A percentile compares a stretch with the other conserved stretches of the same genome.
These are phyloP conservation scores for Plectrocnemia conspersa DNA, from an alignment of 1,140 invertebrate species.

Conservation along the genomic window DNA sequence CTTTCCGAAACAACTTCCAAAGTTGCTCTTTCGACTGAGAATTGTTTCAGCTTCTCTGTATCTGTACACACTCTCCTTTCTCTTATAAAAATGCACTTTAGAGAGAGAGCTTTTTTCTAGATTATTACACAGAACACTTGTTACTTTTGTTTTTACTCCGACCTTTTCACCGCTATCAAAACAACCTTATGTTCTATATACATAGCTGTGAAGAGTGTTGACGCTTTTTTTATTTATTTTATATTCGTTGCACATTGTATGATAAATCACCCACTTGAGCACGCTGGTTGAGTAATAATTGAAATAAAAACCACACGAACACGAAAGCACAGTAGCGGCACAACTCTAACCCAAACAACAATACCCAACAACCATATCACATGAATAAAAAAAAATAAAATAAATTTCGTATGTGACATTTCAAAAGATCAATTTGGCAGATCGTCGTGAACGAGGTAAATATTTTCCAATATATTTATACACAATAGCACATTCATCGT, in stretches of 20 bases:
- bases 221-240: background rate
- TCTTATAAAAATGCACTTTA: constrained; percentile 30
- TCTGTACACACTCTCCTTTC: constrained; percentile 20
- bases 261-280: constrained; percentile 19
- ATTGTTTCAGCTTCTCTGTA: constrained; percentile 24
- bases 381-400: constrained; percentile 7
- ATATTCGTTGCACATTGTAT: constrained; percentile 25
- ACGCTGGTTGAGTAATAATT: constrained; percentile 32
- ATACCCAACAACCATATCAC: constrained; percentile 4
- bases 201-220: no score
- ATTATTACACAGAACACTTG: constrained; percentile 10
- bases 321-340: constrained; percentile 12
- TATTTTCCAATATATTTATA: no score
- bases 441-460: constrained; percentile 5
- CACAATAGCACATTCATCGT: no score
- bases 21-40: constrained; percentile 23
- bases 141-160: constrained; percentile 5
- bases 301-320: no score
- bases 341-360: background rate
- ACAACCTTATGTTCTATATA: constrained; percentile 7
- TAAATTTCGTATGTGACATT: constrained; percentile 6
- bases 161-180: background rate
- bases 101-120: constrained; percentile 33
- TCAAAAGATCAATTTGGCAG: constrained; percentile 14
- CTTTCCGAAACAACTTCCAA: constrained; percentile 27